These are phyloP conservation scores for Petrocephalus zakoni DNA, from an alignment of 2,113 vertebrate genomes.

Conservation along the genomic window DNA sequence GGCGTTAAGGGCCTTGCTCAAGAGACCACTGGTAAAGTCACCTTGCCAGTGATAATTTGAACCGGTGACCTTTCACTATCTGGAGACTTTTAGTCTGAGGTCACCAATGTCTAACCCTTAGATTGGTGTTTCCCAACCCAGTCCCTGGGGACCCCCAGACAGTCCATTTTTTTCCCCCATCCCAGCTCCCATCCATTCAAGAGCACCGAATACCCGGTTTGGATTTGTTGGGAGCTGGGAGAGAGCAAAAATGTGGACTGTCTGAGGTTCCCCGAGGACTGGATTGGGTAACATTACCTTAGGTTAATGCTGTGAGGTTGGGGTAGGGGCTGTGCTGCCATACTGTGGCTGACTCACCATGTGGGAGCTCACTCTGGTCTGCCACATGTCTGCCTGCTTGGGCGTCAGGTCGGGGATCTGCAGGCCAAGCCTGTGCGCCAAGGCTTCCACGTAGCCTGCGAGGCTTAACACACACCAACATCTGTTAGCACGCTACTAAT, in stretches of 20 bases:
- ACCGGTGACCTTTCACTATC: neutral
- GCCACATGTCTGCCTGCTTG: constrained; percentile 96
- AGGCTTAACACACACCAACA: constrained; percentile 62
- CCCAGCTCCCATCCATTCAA: neutral
- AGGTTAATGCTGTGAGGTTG: neutral
- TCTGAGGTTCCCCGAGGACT: neutral
- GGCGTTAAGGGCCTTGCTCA: neutral
- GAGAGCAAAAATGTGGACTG: neutral
- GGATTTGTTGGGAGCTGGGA: neutral
- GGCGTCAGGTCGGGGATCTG: constrained; percentile 87
- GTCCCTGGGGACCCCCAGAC: neutral
- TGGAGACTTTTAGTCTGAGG: neutral
- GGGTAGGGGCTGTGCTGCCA: neutral
- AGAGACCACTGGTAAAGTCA: neutral
- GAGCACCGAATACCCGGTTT: neutral
- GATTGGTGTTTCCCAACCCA: neutral
- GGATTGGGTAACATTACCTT: neutral
- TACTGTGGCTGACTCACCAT: constrained; percentile 63
- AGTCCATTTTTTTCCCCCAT: neutral
- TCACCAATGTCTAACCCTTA: neutral
- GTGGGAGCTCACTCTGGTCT: constrained; percentile 84
- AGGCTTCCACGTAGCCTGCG: constrained; percentile 89
- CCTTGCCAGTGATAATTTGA: neutral
- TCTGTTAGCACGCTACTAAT: constrained; percentile 20
- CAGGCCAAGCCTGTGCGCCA: constrained; percentile 82